Base-by-base conservation (phyloP, 2,113 vertebrate species). In the Oostethus manadensis region DNA sequence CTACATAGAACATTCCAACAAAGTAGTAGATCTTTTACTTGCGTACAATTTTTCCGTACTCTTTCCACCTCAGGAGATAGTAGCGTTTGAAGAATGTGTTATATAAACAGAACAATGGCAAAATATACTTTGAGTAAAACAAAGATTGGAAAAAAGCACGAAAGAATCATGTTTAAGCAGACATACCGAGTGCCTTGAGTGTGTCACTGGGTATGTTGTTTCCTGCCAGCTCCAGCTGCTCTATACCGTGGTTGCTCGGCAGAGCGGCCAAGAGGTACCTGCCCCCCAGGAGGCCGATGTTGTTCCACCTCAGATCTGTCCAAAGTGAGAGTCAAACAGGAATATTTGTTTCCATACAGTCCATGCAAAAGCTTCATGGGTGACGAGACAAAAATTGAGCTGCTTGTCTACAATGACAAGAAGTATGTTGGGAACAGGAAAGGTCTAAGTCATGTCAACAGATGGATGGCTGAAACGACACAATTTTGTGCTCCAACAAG, bases 291-390 rank as follows among this genome's bases (percentile, higher is more conserved):
- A 98, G 89, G 9, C 97, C 96, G 0, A 97, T 70, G 62, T 92
- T 96, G 84, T 99, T 99, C 97, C 97, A 98, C 56, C 97, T 89
- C 47, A 99, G 77, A 84, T 99, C 97, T 99, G 71, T 14, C 3
- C 20, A 60, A 3, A 42, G 21, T 44, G 16, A 71, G 35, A 29
- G 10, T 13, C 4, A 6, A 58, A 38, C n/a, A 57, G 20, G 38
- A 14, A 42, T 10, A 3, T 42, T 42, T 42, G 29, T 8, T 33
- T 33, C 3, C 29, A 6, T 5, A 33, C 29, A 33, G 29, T 33
- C 3, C 29, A 33, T n/a, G n/a, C n/a, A n/a, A n/a, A n/a, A n/a
- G n/a, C n/a, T n/a, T n/a, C 29, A 33, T 33, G 7, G 7, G 4
- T 33, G 23, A 26, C 29, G 7, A 33, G 29, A 33, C 7, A 33